phyloP scores from a whole-genome alignment of 2,113 vertebrate genomes.

The Lagenorhynchus albirostris region DNA sequence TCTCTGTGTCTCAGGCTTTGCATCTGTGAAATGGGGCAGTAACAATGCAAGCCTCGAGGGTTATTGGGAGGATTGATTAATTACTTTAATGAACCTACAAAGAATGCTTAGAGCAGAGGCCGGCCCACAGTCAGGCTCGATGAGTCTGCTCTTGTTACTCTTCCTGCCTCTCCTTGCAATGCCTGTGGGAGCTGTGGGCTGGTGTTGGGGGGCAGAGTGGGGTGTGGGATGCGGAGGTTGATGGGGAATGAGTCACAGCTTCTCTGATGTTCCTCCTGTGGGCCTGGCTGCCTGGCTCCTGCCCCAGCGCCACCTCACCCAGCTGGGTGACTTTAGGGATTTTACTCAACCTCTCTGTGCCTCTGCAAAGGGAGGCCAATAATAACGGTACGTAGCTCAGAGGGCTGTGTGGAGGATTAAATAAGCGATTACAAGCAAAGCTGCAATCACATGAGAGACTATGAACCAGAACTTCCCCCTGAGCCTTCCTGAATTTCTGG shows the following conservation, averaged over 20 bases:
- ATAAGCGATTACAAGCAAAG: neutral
- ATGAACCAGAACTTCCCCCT: neutral
- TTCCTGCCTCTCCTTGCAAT: neutral
- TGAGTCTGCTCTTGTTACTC: rapidly evolving
- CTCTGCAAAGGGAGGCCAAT: neutral
- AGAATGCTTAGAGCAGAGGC: neutral
- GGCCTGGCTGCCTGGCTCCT: neutral
- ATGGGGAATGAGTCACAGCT: neutral
- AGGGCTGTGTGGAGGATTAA: neutral
- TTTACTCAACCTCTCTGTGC: neutral
- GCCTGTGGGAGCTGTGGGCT: rapidly evolving
- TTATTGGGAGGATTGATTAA: neutral
- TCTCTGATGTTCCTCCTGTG: neutral
- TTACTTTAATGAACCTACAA: neutral
- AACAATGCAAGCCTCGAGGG: neutral
- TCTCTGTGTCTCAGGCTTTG: neutral
- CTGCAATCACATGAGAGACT: neutral
- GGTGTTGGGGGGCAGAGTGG: no score
- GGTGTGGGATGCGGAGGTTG: neutral
- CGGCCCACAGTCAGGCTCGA: neutral
- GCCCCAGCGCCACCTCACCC: neutral
- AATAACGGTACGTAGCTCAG: neutral
- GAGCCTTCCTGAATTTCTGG: neutral
- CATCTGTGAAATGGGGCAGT: neutral
- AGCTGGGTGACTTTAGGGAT: neutral